These are phyloP conservation scores for Xestia sexstrigata DNA, from an alignment of 2,888 invertebrate species.

Conservation along the genomic window DNA sequence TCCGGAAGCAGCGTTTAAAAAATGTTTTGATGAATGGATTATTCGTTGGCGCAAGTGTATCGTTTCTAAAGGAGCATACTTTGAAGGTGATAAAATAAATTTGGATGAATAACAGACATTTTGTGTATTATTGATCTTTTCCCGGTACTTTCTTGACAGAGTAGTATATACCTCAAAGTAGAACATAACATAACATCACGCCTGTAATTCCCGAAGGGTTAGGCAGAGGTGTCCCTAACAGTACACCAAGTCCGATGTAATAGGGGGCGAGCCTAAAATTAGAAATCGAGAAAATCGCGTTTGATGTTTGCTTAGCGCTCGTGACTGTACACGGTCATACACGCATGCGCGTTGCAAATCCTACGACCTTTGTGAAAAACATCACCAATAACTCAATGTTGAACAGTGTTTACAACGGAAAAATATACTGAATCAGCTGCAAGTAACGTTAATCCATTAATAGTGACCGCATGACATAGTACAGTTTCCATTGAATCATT, in stretches of 20 bases:
- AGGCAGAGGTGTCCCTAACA: no score
- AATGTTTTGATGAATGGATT: no score
- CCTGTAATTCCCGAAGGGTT: no score
- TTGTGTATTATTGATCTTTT: no score
- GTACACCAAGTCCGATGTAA: no score
- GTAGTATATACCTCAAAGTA: not conserved
- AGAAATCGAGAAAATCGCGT: not conserved
- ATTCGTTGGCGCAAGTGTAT: no score
- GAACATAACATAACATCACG: not conserved
- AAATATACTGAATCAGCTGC: slow-evolving; percentile 23
- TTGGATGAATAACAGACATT: no score
- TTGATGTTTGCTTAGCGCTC: not conserved
- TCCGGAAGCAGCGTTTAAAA: no score
- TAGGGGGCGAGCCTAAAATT: no score
- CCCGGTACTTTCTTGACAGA: no score
- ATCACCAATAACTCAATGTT: not conserved
- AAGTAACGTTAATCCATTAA: slow-evolving; percentile 24
- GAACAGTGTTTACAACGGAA: not conserved
- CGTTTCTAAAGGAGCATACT: no score
- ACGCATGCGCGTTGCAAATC: not conserved
- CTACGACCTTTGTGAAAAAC: not conserved
- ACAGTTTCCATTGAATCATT: slow-evolving; percentile 58
- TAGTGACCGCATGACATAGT: slow-evolving; percentile 58
- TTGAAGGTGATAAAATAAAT: no score
- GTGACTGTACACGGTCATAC: not conserved